Percentiles rank a stretch among this genome's conserved stretches.
Evolutionary conservation across 1,140 invertebrate genomes (phyloP).

Genomic region (Orchesella cincta): DNA sequence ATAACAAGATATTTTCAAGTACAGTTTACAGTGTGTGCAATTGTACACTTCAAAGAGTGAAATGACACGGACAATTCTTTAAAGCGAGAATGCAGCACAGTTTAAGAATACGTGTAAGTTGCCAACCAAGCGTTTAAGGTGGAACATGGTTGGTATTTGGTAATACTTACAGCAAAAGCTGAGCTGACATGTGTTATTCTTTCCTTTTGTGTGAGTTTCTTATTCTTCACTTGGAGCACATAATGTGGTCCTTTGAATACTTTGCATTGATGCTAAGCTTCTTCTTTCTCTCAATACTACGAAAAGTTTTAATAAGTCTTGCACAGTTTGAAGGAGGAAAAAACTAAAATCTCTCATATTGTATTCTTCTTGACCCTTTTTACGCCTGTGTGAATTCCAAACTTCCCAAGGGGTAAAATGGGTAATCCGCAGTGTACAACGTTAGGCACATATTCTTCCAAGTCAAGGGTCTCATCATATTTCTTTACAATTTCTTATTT

Average conservation of each 20-base stretch:
- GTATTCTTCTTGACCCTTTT: conserved; percentile 48
- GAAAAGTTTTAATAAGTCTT: neutral
- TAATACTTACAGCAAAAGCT: too few species aligned
- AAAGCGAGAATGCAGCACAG: too few species aligned
- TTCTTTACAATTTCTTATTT: neutral
- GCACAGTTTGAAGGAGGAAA: neutral
- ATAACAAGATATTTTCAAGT: neutral
- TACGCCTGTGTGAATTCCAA: conserved; percentile 46
- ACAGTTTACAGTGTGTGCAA: neutral
- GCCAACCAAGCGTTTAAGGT: too few species aligned
- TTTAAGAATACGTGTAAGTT: too few species aligned
- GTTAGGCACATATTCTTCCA: neutral
- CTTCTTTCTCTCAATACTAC: neutral
- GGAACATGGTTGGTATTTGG: too few species aligned
- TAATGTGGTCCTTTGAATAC: neutral
- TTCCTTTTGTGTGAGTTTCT: too few species aligned
- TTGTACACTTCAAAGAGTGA: neutral
- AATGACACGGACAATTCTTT: too few species aligned
- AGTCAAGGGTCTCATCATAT: neutral
- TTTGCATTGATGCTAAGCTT: neutral
- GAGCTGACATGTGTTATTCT: too few species aligned
- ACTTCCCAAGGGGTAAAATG: conserved; percentile 34
- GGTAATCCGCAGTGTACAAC: neutral
- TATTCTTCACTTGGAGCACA: too few species aligned
- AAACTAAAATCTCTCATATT: too few species aligned